These are phyloP conservation scores for Tetramorium alpestre DNA, from an alignment of 1,140 invertebrate genomes.

Conservation along the genomic window DNA sequence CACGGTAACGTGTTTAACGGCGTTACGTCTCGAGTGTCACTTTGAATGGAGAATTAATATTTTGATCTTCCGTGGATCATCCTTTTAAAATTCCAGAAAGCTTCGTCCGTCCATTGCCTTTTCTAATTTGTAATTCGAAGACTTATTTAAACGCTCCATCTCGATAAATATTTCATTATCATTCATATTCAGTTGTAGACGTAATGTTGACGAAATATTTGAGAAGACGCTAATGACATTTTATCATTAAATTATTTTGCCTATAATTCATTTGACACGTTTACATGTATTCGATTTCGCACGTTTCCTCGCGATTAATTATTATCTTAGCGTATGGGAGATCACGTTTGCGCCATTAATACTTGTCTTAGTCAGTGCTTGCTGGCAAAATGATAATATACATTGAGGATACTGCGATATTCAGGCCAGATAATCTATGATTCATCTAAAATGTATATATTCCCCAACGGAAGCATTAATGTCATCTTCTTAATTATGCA, in stretches of 20 bases:
- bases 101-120: neutral
- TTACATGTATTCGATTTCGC: neutral
- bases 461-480: neutral
- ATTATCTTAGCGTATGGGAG: constrained; percentile 2
- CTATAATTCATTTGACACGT: constrained; percentile 10
- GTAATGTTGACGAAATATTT: neutral
- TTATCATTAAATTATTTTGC: neutral
- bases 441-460: neutral
- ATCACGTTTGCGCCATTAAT: constrained; percentile 8
- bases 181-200: neutral
- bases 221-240: neutral
- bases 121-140: neutral
- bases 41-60: constrained; percentile 5
- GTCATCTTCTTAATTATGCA: constrained; percentile 20
- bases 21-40: neutral
- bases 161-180: neutral
- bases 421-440: neutral
- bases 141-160: neutral
- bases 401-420: neutral
- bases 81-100: neutral
- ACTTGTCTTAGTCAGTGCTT: neutral
- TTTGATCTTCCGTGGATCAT: neutral
- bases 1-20: constrained; percentile 26
- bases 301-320: constrained; percentile 37
- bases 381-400: constrained; percentile 10